Evolutionary conservation across 35 echinoderm and acorn worm genomes (phyloP).

Genomic region (Apostichopus parvimensis): DNA sequence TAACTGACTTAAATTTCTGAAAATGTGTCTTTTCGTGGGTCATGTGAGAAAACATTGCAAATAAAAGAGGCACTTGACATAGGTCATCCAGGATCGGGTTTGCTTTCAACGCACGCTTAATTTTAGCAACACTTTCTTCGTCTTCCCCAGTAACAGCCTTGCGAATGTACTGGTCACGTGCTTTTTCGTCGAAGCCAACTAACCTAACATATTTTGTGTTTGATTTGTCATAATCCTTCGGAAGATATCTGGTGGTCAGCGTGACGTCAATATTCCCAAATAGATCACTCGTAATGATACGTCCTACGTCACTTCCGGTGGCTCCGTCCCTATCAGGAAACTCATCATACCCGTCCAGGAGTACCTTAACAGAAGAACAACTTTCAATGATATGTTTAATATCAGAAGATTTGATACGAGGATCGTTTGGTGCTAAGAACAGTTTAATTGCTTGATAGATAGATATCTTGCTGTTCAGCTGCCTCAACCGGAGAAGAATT

Average conservation of each 20-base stretch:
- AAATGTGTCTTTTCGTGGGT: too few species aligned
- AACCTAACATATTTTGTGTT: background rate
- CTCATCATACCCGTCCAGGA: too few species aligned
- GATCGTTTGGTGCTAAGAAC: too few species aligned
- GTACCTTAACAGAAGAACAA: too few species aligned
- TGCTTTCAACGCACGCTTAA: background rate
- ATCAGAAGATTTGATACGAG: too few species aligned
- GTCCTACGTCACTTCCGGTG: too few species aligned
- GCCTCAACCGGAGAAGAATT: too few species aligned
- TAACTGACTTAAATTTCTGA: background rate
- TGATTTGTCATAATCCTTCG: background rate
- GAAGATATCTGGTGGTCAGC: background rate
- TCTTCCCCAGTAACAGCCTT: background rate
- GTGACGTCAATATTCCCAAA: background rate
- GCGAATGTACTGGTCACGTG: background rate
- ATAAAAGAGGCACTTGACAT: background rate
- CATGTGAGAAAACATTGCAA: background rate
- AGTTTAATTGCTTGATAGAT: too few species aligned
- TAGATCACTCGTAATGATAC: background rate
- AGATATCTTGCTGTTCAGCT: too few species aligned
- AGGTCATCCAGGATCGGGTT: background rate
- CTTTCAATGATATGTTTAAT: too few species aligned
- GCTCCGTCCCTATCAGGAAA: too few species aligned
- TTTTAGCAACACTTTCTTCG: background rate
- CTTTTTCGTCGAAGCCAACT: background rate